Evolutionary conservation across 2,113 vertebrate genomes (phyloP), one percentile per base, ranked within the genome.

Genomic region (Sardina pilchardus): DNA sequence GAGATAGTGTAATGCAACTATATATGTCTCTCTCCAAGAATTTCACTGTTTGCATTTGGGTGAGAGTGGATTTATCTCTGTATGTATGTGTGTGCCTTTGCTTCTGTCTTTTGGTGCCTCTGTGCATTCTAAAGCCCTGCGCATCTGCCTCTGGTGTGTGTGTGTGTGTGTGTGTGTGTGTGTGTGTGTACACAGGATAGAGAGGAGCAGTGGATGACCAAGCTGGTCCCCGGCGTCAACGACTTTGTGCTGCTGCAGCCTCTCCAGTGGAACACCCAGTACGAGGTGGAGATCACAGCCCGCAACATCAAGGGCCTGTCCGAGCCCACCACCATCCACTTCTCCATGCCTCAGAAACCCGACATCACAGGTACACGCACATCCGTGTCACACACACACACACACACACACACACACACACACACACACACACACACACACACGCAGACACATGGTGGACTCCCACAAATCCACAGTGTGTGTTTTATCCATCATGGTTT

Each of bases 141-240:
- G 34, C 34, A 63, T 47, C 45, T 47, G 45, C 8, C 39, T 3
- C 39, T n/a, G n/a, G 39, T 42, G 39, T 42, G 39, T 42, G 39
- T 84, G 39, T 36, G 71, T 87, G 63, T 71, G 59, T 87, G 39
- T 42, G 39, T 42, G 39, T 42, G 39, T 42, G 39, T 42, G 39
- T 84, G 39, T 36, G 71, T 87, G 63, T 71, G 59, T 87, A 34
- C 94, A 93, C 96, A 99, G 97, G 98, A 99, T 89, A 99, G 98
- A 88, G 98, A 99, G 93, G 98, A 99, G 12, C 97, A 97, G 87
- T 99, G 98, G 98, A 95, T 99, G 94, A 97, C 98, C 90, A 99
- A 99, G 92, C 96, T 97, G 17, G 96, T 99, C 0, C 97, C 97
- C 0, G 98, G 98, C n/a, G 95, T 94, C 24, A 97, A 95, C 85